These are phyloP conservation scores for Phytoseiulus persimilis DNA, from an alignment of 2,888 invertebrate genomes.

Conservation along the genomic window DNA sequence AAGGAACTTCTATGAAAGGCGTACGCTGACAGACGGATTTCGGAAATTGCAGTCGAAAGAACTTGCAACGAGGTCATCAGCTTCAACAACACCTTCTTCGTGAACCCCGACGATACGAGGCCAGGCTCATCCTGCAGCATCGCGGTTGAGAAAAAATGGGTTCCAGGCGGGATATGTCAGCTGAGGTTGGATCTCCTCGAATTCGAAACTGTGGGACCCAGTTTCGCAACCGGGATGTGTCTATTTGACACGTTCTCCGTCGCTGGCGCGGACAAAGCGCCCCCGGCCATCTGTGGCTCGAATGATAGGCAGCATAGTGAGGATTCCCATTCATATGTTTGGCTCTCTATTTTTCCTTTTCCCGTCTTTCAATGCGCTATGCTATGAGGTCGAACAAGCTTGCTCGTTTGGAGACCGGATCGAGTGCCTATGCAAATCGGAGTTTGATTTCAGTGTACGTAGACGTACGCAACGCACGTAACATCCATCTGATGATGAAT, in stretches of 20 bases:
- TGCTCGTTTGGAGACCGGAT: neutral
- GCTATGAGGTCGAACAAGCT: neutral
- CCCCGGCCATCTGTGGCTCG: constrained; percentile 13
- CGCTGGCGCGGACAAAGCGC: neutral
- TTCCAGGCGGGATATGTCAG: neutral
- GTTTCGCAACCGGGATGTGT: neutral
- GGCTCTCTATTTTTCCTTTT: neutral
- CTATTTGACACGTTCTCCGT: constrained; percentile 10
- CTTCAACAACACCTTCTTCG: constrained; percentile 27
- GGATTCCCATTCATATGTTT: neutral
- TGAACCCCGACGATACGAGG: neutral
- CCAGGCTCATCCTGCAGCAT: constrained; percentile 16
- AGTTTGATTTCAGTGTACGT: constrained; percentile 12
- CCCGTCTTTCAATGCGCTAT: neutral
- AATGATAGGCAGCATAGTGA: constrained; percentile 23
- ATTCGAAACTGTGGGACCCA: neutral
- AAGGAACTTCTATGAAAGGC: no score
- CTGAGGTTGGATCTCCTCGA: neutral
- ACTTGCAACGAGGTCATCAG: constrained; percentile 32
- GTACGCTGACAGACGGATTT: no score
- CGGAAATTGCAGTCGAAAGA: constrained; percentile 8
- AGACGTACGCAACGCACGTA: constrained; percentile 26
- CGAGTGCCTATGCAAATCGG: neutral
- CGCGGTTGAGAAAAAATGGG: constrained; percentile 18
- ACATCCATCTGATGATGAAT: constrained; percentile 32